Conservation (phyloP, 2,888 invertebrate genomes). For the Macaria liturata region DNA sequence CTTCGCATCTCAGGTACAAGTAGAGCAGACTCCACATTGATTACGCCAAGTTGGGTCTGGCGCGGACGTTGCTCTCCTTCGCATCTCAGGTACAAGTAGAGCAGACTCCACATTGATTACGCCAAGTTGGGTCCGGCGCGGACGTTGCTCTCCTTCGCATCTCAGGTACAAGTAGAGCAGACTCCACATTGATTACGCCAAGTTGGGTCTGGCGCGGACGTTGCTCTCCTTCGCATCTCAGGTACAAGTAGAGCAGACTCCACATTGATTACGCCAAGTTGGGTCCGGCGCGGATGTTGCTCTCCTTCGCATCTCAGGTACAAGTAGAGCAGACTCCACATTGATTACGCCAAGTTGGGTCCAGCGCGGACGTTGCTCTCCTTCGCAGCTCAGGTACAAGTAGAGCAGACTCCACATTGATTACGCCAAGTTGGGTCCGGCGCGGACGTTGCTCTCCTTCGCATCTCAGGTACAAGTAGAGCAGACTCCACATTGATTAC, state of each 20-base stretch:
- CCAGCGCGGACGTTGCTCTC: not conserved
- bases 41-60: too few species aligned
- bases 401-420: slow-evolving; percentile 23
- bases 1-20: not conserved
- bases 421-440: too few species aligned
- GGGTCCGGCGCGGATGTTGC: not conserved
- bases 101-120: slow-evolving; percentile 28
- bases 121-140: not conserved
- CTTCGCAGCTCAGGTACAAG: not conserved
- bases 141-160: not conserved
- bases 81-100: not conserved
- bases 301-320: not conserved
- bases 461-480: not conserved
- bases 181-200: slow-evolving; percentile 24
- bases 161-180: not conserved
- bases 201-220: not conserved
- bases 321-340: slow-evolving; percentile 20
- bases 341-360: too few species aligned
- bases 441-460: not conserved
- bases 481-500: slow-evolving; percentile 28
- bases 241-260: slow-evolving; percentile 9
- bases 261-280: slow-evolving; percentile 13
- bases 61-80: not conserved
- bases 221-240: not conserved
- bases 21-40: slow-evolving; percentile 23